A percentile compares a stretch with the other conserved stretches of the same genome.
phyloP scores from a whole-genome alignment of 1,140 invertebrate species.

The Aphelenchoides fujianensis region DNA sequence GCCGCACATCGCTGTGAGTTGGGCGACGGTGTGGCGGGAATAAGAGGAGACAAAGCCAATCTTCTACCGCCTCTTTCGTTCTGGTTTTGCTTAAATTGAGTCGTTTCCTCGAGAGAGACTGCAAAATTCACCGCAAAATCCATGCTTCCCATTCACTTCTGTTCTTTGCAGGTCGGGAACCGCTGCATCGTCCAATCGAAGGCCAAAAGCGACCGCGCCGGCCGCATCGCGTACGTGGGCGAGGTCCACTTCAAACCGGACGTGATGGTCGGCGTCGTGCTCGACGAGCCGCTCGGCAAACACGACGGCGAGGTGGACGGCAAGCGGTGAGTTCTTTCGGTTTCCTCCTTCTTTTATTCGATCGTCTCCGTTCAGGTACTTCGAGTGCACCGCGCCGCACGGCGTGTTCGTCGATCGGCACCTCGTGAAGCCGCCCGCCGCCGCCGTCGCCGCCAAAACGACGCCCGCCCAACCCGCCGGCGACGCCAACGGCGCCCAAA shows the following conservation, averaged over 20 bases:
- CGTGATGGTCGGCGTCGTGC: slow-evolving; percentile 85
- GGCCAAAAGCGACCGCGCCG: not conserved
- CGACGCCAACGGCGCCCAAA: not conserved
- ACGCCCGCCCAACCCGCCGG: not conserved
- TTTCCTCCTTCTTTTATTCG: no score
- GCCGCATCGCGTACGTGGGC: slow-evolving; percentile 64
- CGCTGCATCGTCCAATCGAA: slow-evolving; percentile 14
- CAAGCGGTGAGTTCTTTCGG: no score
- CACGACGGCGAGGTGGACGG: slow-evolving; percentile 76
- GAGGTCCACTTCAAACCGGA: slow-evolving; percentile 77
- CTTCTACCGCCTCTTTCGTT: no score
- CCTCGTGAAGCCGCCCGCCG: not conserved
- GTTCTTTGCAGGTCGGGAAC: slow-evolving; percentile 15
- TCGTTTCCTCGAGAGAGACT: no score
- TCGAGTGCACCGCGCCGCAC: not conserved
- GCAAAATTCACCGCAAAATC: no score
- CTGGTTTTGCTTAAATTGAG: no score
- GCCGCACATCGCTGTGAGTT: slow-evolving; percentile 7
- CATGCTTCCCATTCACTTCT: no score
- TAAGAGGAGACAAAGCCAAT: no score
- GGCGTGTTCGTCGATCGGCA: slow-evolving; percentile 12
- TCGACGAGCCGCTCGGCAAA: slow-evolving; percentile 90
- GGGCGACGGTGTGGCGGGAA: no score
- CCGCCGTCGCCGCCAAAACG: not conserved
- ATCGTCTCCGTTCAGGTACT: slow-evolving; percentile 15